phyloP scores from a whole-genome alignment of 2,113 vertebrate species.

The Synchiropus splendidus region DNA sequence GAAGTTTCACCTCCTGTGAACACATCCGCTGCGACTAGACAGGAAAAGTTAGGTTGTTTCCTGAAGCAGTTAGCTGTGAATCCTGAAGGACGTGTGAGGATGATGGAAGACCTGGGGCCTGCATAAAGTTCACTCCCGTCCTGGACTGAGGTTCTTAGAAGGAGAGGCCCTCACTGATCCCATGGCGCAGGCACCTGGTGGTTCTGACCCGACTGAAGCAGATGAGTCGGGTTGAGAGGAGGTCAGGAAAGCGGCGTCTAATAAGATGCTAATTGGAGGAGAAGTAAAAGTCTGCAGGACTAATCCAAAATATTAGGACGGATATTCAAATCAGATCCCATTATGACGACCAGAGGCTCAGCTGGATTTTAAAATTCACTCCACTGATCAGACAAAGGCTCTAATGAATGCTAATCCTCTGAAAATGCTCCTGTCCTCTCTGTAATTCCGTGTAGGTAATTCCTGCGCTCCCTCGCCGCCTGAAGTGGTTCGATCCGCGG shows the following conservation, averaged over 20 bases:
- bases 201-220: conserved; percentile 21
- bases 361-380: conserved; percentile 52
- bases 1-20: too few relatives aligned
- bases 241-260: conserved; percentile 32
- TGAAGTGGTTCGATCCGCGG: conserved; percentile 28
- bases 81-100: too few relatives aligned
- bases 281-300: conserved; percentile 18
- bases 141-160: too few relatives aligned
- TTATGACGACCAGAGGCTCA: conserved; percentile 29
- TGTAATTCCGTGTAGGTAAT: too few relatives aligned
- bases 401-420: conserved; percentile 60
- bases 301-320: conserved; percentile 50
- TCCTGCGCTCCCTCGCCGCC: conserved; percentile 5
- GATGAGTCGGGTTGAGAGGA: conserved; percentile 47
- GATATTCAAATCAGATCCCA: conserved; percentile 51
- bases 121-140: too few relatives aligned
- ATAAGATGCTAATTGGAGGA: conserved; percentile 36
- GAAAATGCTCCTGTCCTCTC: conserved; percentile 3
- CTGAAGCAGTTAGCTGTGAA: too few relatives aligned
- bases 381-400: conserved; percentile 26
- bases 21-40: too few relatives aligned
- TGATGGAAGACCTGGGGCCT: too few relatives aligned
- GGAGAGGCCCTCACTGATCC: too few relatives aligned
- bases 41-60: too few relatives aligned
- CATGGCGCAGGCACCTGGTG: conserved; percentile 7